These are phyloP conservation scores for fruit fly (Drosophila melanogaster) DNA, from an alignment of 1,140 invertebrate genomes.

Conservation along the genomic window DNA sequence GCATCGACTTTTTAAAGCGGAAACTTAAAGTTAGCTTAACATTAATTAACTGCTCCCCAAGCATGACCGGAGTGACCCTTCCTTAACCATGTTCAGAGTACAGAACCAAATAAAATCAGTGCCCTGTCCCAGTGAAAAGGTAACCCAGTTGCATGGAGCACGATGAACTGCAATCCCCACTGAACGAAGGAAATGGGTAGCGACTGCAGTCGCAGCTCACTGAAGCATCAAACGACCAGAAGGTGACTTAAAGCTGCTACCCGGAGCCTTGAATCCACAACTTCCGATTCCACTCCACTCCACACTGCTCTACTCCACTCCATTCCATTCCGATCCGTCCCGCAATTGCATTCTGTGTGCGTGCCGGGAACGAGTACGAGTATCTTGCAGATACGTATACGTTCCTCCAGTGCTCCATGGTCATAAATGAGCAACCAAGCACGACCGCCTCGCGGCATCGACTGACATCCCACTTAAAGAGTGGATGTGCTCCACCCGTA, in stretches of 20 bases:
- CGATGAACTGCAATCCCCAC: constrained; percentile 31
- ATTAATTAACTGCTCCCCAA: constrained; percentile 43
- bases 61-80: constrained; percentile 43
- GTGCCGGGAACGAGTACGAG: constrained; percentile 15
- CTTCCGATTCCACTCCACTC: constrained; percentile 38
- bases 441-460: constrained; percentile 43
- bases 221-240: constrained; percentile 51
- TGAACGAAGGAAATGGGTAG: constrained; percentile 38
- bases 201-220: constrained; percentile 47
- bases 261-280: constrained; percentile 49
- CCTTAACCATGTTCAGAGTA: constrained; percentile 2
- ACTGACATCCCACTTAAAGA: constrained; percentile 35
- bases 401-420: constrained; percentile 61
- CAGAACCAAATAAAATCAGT: constrained; percentile 40
- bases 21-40: constrained; percentile 31
- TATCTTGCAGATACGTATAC: constrained; percentile 65
- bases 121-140: constrained; percentile 29
- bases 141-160: constrained; percentile 38
- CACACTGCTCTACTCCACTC: neutral
- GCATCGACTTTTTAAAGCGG: constrained; percentile 19
- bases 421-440: constrained; percentile 80
- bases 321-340: neutral
- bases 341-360: constrained; percentile 47
- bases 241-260: constrained; percentile 49
- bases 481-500: constrained; percentile 40